phyloP scores from a whole-genome alignment of 2,888 invertebrate species.

The Drosophila prolongata region DNA sequence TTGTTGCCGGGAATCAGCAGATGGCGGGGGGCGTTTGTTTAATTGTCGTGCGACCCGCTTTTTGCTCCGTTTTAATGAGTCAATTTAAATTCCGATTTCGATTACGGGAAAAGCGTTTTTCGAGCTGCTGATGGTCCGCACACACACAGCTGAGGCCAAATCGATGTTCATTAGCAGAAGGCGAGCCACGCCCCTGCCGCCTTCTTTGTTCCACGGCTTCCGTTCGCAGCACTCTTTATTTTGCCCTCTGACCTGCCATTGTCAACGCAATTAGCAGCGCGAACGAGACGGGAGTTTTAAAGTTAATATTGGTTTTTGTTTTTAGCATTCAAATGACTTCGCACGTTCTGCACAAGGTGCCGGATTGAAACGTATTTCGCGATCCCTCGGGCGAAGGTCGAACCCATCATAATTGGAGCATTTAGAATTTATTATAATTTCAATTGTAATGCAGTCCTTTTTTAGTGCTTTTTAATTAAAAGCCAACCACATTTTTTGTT shows the following conservation, averaged over 20 bases:
- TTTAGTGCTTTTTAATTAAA: slow-evolving; percentile 61
- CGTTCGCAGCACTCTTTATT: slow-evolving; percentile 4
- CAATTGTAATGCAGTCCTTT: slow-evolving; percentile 35
- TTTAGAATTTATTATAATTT: slow-evolving; percentile 30
- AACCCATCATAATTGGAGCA: slow-evolving; percentile 32
- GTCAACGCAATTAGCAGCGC: slow-evolving; percentile 70
- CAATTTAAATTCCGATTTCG: slow-evolving; percentile 81
- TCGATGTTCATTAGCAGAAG: slow-evolving; percentile 78
- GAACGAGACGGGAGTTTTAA: slow-evolving; percentile 54
- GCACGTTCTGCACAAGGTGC: slow-evolving; percentile 27
- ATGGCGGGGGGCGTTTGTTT: slow-evolving; percentile 60
- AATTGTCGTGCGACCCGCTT: slow-evolving; percentile 78
- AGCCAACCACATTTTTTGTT: slow-evolving; percentile 57
- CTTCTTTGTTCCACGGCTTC: slow-evolving; percentile 2
- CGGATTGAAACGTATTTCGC: slow-evolving; percentile 33
- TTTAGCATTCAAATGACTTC: slow-evolving; percentile 49
- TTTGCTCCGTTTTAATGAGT: slow-evolving; percentile 78
- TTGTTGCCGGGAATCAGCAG: slow-evolving; percentile 8
- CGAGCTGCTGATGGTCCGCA: slow-evolving; percentile 21
- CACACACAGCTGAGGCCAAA: slow-evolving; percentile 60
- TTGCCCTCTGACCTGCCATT: slow-evolving; percentile 56
- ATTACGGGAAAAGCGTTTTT: slow-evolving; percentile 62
- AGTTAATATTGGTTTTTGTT: slow-evolving; percentile 63
- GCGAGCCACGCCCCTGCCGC: slow-evolving; percentile 46
- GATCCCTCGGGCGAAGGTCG: slow-evolving; percentile 5